These are phyloP conservation scores for Anarhynchus alexandrinus DNA, from an alignment of 2,113 vertebrate species.

Conservation along the genomic window DNA sequence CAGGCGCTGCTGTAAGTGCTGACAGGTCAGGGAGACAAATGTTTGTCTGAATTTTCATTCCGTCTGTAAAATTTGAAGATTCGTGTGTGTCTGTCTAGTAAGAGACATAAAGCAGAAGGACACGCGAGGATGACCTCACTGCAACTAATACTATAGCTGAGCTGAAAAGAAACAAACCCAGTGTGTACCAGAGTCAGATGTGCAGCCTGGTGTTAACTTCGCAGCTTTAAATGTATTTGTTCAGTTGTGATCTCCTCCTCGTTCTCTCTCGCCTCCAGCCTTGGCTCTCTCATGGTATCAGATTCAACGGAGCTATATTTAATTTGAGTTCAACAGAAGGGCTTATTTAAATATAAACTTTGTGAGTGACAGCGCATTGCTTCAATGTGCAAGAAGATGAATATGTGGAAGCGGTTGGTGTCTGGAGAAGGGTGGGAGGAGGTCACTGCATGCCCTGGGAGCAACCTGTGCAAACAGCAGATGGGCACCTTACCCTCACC, in stretches of 20 bases:
- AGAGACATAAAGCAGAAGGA: slow-evolving; percentile 5
- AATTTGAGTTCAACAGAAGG: slow-evolving; percentile 52
- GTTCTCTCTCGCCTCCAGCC: background rate
- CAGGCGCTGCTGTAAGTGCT: background rate
- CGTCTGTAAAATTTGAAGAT: slow-evolving; percentile 16
- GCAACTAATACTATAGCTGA: background rate
- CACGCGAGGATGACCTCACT: background rate
- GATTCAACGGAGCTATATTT: slow-evolving; percentile 32
- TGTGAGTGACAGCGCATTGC: background rate
- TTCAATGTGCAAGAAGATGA: background rate
- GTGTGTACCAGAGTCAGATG: background rate
- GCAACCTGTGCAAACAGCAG: background rate
- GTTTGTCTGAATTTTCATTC: slow-evolving; percentile 35
- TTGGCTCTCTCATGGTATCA: slow-evolving; percentile 42
- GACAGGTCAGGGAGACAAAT: slow-evolving; percentile 32
- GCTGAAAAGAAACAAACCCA: background rate
- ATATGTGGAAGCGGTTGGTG: background rate
- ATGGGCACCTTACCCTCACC: background rate
- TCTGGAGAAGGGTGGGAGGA: background rate
- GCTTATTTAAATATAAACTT: slow-evolving; percentile 57
- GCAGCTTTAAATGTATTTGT: background rate
- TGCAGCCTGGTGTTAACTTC: background rate
- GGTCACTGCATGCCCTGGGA: background rate
- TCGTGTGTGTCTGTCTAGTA: background rate
- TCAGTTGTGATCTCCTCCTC: slow-evolving; percentile 18